Base-by-base conservation (phyloP, 2,797 vertebrate species). In the Gorsachius magnificus region DNA sequence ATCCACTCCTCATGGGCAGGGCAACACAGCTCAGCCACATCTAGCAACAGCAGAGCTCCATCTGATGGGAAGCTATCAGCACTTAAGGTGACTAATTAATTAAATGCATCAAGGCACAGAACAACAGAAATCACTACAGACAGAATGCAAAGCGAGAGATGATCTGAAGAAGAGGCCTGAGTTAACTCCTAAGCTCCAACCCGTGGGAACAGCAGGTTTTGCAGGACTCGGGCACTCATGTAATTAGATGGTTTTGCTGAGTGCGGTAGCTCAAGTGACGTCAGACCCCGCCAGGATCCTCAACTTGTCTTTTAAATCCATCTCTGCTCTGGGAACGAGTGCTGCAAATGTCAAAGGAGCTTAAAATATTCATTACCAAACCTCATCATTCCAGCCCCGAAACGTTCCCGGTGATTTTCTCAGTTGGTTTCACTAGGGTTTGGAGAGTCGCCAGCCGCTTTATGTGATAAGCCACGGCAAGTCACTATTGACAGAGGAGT, bases 301-400 rank as follows among this genome's bases (percentile, higher is more conserved):
- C 68, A 20, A 8, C 64, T 46, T 75, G 48, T 82, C 83, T 74
- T 66, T 87, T 83, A 93, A 94, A 95, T 92, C 53, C 61, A 24
- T 57, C 78, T 65, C 71, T 68, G 21, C 89, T 46, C 79, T 61
- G 82, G 81, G 68, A 96, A 71, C 3, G 6, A 95, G 71, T 6
- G 9, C 69, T 95, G 41, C 51, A 85, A 78, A 86, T 69, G 92
- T 90, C 87, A 86, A 87, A 93, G 75, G 31, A 94, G 92, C 92
- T 94, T 94, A 96, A 92, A 95, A 95, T 93, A 95, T 72, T 95
- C 75, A 69, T 95, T 91, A 93, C 78, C 90, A 85, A 92, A 97
- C 61, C 38, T 64, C 92, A 36, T 89, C 36, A 50, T 90, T 83
- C 46, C 56, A 80, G 53, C 79, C 76, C 78, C 4, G 12, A 80